Percentiles rank a stretch among this genome's conserved stretches.
phyloP scores from a whole-genome alignment of 2,113 vertebrate genomes.

The Elephantulus edwardii region DNA sequence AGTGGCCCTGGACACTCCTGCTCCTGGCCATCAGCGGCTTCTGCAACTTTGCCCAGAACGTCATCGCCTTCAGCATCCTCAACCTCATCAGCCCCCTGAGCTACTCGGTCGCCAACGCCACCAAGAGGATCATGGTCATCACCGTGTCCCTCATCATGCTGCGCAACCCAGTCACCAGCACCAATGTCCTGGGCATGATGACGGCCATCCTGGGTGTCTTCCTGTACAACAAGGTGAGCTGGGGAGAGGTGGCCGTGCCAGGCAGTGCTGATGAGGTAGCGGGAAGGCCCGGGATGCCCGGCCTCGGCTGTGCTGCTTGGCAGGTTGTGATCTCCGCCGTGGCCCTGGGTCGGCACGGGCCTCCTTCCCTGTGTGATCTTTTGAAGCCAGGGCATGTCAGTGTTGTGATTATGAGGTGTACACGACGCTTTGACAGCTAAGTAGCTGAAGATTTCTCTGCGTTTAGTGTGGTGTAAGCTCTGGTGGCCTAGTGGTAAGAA shows the following conservation, averaged over 20 bases:
- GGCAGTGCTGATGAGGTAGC: neutral
- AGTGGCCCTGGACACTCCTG: conserved; percentile 91
- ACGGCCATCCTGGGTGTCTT: conserved; percentile 97
- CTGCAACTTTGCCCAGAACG: conserved; percentile 98
- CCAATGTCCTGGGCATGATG: conserved; percentile 97
- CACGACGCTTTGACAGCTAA: neutral
- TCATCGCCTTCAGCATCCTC: conserved; percentile 97
- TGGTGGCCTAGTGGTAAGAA: too few relatives aligned
- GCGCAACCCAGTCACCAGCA: conserved; percentile 93
- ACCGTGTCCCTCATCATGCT: conserved; percentile 96
- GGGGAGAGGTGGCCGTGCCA: accelerated
- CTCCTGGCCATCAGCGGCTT: conserved; percentile 96
- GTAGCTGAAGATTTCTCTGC: neutral
- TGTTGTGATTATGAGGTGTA: neutral
- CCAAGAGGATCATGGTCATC: conserved; percentile 99
- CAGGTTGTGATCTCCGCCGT: neutral
- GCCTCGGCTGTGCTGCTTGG: neutral
- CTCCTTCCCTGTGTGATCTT: neutral
- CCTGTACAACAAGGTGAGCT: conserved; percentile 94
- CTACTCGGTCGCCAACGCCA: conserved; percentile 97
- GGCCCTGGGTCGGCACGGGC: too few relatives aligned
- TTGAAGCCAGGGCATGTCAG: neutral
- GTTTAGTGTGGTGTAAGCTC: too few relatives aligned
- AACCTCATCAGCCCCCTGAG: conserved; percentile 97
- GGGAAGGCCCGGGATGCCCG: too few relatives aligned